These are phyloP conservation scores for Zygothrica quintamaculata DNA, from an alignment of 2,888 invertebrate genomes.

Conservation along the genomic window DNA sequence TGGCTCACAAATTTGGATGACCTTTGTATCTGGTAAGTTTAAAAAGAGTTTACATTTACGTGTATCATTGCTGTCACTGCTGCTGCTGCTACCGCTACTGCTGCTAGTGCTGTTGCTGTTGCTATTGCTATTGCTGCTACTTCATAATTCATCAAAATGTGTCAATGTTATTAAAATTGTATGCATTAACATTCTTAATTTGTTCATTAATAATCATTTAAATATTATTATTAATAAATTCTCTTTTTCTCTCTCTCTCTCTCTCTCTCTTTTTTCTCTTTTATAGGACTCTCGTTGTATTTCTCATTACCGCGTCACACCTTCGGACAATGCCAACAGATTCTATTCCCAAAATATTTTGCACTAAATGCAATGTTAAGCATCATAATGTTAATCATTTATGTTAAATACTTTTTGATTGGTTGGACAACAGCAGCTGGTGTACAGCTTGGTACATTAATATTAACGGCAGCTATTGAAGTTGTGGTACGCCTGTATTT, in stretches of 20 bases:
- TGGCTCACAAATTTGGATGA: conserved; percentile 97
- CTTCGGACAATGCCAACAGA: conserved; percentile 94
- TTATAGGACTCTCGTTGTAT: conserved; percentile 92
- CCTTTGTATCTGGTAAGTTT: conserved; percentile 91
- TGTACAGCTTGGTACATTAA: conserved; percentile 85
- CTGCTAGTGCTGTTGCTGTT: conserved; percentile 3
- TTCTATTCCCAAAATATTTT: conserved; percentile 94
- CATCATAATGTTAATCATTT: conserved; percentile 89
- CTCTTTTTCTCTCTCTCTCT: background rate
- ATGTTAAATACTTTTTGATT: conserved; percentile 85
- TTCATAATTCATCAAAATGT: conserved; percentile 16
- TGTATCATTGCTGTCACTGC: conserved; percentile 8
- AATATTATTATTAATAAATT: conserved; percentile 8
- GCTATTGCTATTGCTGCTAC: conserved; percentile 6
- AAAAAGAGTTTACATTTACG: too few species aligned
- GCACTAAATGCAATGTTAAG: conserved; percentile 91
- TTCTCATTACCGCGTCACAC: conserved; percentile 93
- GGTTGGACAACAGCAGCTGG: conserved; percentile 86
- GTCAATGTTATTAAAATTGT: conserved; percentile 38
- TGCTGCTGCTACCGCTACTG: conserved; percentile 9
- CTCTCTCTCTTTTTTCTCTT: conserved; percentile 27
- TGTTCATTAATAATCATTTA: conserved; percentile 3
- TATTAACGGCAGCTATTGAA: conserved; percentile 87
- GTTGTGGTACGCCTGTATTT: conserved; percentile 90
- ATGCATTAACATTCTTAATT: conserved; percentile 34